Evolutionary conservation across 1,140 invertebrate species (phyloP).

Genomic region (Papilio aristodemus): DNA sequence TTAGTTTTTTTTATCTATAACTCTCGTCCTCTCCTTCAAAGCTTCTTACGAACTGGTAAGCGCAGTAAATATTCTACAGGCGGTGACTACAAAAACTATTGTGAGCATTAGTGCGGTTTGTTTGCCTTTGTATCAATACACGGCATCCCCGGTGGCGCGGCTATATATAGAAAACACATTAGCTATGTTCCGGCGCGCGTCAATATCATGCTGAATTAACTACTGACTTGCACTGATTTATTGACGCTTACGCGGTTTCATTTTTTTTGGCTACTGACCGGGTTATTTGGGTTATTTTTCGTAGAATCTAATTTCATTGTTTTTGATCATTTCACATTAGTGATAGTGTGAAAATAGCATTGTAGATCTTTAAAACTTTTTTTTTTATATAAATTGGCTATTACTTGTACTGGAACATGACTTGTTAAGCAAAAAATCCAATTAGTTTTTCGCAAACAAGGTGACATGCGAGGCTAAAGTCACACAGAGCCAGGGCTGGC

Average conservation of each 20-base stretch:
- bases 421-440: neutral
- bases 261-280: neutral
- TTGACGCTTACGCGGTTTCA: slow-evolving; percentile 3
- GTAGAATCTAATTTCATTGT: too few species aligned
- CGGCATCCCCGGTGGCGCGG: slow-evolving; percentile 43
- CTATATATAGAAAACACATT: slow-evolving; percentile 52
- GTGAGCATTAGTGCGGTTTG: neutral
- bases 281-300: neutral
- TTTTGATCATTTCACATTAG: too few species aligned
- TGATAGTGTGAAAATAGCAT: too few species aligned
- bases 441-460: neutral
- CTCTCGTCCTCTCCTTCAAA: too few species aligned
- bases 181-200: slow-evolving; percentile 46
- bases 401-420: neutral
- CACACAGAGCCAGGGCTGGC: neutral
- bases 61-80: too few species aligned
- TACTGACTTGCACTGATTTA: slow-evolving; percentile 21
- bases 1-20: too few species aligned
- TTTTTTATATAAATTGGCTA: neutral
- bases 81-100: slow-evolving; percentile 3
- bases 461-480: neutral
- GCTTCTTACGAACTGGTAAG: too few species aligned
- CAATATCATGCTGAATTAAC: slow-evolving; percentile 24
- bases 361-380: too few species aligned
- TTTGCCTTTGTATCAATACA: slow-evolving; percentile 29